Evolutionary conservation across 1,140 invertebrate genomes (phyloP), one percentile per base, ranked within the genome.

Genomic region (Whitmania pigra): DNA sequence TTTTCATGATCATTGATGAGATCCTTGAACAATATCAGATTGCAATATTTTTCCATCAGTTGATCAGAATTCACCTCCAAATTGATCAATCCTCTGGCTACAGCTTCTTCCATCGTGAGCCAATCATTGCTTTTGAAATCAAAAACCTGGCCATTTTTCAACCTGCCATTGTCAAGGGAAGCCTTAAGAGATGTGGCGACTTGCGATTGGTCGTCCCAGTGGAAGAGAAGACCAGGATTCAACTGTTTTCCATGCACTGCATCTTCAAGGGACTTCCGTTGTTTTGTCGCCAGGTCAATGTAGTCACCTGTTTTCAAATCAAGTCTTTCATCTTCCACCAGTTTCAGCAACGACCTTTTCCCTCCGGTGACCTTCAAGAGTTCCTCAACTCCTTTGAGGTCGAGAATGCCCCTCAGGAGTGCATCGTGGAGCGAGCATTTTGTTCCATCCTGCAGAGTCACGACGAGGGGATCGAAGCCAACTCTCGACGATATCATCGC

Each of bases 281-380:
- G 22, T 6, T 75, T 75, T n/a, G 72, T 78, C 66, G 73, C 74
- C 40, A 79, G 75, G 73, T 81, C 72, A 57, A 75, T 72, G 72
- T 69, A 77, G 73, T 68, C 88, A 5, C 78, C 73, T 11, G 74
- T 74, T 18, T 60, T 54, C 60, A 82, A 80, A 72, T 81, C 79
- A 40, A 81, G 49, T 27, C 79, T 71, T 57, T 77, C 74, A 22
- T 70, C 69, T 2, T 74, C 60, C 27, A 82, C 80, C 20, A 80
- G 79, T 29, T 80, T 75, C 71, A 81, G 77, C 5, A 80, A 68
- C 22, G 69, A 72, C 67, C 79, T 73, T 54, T 77, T 78, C 43
- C 80, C 76, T 2, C 75, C 75, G 49, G 75, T 67, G 54, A 15
- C 76, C 29, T 73, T 77, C 57, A 63, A 63, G 11, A 63, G 29